Conservation (phyloP, 2,888 invertebrate species). For the Idaea straminata region DNA sequence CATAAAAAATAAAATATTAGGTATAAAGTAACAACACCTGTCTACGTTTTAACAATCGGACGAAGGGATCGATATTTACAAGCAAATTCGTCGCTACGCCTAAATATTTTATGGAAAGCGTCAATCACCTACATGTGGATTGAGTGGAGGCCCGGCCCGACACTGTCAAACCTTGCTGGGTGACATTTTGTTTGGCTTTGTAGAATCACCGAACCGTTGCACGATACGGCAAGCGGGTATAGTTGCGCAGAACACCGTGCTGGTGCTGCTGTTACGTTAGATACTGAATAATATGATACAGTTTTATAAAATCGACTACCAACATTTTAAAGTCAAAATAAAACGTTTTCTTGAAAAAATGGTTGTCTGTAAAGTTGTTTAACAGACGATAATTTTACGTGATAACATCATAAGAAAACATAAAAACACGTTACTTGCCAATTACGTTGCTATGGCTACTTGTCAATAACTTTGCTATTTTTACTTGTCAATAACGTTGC, state of each 20-base stretch:
- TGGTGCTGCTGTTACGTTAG: neutral
- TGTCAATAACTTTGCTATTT: too few relatives aligned
- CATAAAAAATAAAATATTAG: neutral
- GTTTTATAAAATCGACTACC: too few relatives aligned
- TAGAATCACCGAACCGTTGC: constrained; percentile 44
- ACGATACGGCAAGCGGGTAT: constrained; percentile 42
- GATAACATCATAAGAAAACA: too few relatives aligned
- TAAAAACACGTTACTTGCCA: too few relatives aligned
- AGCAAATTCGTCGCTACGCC: neutral
- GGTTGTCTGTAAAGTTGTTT: too few relatives aligned
- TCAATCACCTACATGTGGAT: constrained; percentile 3
- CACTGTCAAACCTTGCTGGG: constrained; percentile 16
- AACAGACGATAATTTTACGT: too few relatives aligned
- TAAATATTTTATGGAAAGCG: constrained; percentile 1
- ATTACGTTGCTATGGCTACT: too few relatives aligned
- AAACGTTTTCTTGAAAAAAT: too few relatives aligned
- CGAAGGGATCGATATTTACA: neutral
- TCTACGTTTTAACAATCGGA: neutral
- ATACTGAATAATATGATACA: too few relatives aligned
- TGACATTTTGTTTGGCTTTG: constrained; percentile 28
- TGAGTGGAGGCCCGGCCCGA: neutral
- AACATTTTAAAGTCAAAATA: too few relatives aligned
- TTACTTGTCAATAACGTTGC: too few relatives aligned
- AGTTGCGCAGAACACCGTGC: constrained; percentile 33
- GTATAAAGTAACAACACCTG: too few relatives aligned